These are phyloP conservation scores for Atrina japonica DNA, from an alignment of 2,888 invertebrate genomes.

Conservation along the genomic window DNA sequence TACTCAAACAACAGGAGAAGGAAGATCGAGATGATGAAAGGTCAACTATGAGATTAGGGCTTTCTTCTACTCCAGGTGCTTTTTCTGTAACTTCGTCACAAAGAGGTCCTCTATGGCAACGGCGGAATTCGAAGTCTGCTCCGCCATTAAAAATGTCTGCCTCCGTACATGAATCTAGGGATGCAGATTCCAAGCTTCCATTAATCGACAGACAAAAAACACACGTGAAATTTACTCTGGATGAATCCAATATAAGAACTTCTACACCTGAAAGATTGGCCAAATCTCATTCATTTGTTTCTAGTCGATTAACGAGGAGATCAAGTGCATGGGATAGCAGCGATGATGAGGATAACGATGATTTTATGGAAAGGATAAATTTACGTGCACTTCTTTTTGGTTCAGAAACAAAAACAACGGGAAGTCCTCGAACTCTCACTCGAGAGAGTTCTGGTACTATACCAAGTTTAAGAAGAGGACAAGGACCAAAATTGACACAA, in stretches of 20 bases:
- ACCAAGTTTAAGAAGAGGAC: conserved; percentile 10
- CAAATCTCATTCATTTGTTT: conserved; percentile 51
- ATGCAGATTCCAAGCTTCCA: conserved; percentile 50
- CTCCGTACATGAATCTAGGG: conserved; percentile 13
- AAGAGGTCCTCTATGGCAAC: conserved; percentile 28
- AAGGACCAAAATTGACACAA: conserved; percentile 24
- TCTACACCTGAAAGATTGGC: conserved; percentile 47
- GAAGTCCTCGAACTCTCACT: conserved; percentile 48
- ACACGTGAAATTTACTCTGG: conserved; percentile 58
- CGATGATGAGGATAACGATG: conserved; percentile 50
- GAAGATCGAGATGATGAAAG: conserved; percentile 48
- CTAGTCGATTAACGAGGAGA: conserved; percentile 44
- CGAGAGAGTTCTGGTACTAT: conserved; percentile 39
- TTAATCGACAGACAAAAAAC: conserved; percentile 42
- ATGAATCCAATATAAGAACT: conserved; percentile 36
- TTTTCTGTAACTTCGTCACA: conserved; percentile 41
- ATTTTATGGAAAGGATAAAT: conserved; percentile 61
- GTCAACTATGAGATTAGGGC: conserved; percentile 35
- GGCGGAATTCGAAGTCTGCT: conserved; percentile 60
- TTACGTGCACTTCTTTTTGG: conserved; percentile 64
- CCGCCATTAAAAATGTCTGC: conserved; percentile 48
- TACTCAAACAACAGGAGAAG: conserved; percentile 53
- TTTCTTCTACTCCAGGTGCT: conserved; percentile 51
- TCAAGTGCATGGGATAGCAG: conserved; percentile 54
- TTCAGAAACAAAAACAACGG: conserved; percentile 46